A percentile compares a stretch with the other conserved stretches of the same genome.
These are phyloP conservation scores for Neotoma lepida DNA, from an alignment of 2,113 vertebrate genomes.

Conservation along the genomic window DNA sequence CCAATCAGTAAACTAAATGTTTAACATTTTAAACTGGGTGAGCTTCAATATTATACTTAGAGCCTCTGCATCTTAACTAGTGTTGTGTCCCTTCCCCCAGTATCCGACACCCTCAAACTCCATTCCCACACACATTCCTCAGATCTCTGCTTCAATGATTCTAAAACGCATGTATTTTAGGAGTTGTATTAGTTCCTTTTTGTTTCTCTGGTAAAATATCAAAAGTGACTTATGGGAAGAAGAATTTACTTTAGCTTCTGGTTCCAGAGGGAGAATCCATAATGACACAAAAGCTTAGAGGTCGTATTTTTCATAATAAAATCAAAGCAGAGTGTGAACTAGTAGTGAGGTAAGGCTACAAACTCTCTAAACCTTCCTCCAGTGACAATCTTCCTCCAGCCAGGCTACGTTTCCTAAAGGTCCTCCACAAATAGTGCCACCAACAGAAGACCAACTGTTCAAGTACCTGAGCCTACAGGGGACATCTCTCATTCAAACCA, in stretches of 20 bases:
- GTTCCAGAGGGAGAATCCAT: neutral
- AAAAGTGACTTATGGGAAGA: neutral
- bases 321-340: neutral
- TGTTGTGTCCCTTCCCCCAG: neutral
- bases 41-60: neutral
- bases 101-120: slow-evolving; percentile 32
- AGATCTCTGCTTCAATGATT: neutral
- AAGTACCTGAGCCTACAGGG: neutral
- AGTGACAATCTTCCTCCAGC: neutral
- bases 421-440: neutral
- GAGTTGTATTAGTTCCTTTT: neutral
- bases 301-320: neutral
- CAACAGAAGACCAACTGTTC: neutral
- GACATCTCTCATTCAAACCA: neutral
- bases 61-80: neutral
- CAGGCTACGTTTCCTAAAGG: neutral
- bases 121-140: slow-evolving; percentile 43
- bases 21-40: neutral
- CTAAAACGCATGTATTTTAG: neutral
- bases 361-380: neutral
- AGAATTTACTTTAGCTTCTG: neutral
- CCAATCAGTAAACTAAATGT: neutral
- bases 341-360: neutral
- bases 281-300: neutral
- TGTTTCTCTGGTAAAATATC: neutral